Evolutionary conservation across 2,797 vertebrate species (phyloP), one percentile per base, ranked within the genome.

Genomic region (Premnoplex brunnescens): DNA sequence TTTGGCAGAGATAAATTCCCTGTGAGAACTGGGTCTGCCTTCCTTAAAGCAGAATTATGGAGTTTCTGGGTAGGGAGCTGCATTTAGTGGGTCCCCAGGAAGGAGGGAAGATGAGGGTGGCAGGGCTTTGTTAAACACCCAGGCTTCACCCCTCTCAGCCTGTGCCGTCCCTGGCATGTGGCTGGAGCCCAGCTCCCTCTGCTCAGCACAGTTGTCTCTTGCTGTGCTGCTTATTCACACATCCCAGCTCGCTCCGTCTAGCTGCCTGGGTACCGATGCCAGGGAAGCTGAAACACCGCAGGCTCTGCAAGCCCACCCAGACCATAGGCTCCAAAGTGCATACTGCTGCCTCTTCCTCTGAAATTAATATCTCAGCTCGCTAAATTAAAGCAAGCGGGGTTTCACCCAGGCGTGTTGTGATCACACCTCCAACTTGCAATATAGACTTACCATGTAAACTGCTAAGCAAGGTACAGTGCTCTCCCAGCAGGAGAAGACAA

Each of bases 341-440:
- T 20, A 10, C 32, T 78, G 88, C 91, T 91, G 85, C 90, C 88
- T 95, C 63, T 85, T 73, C 88, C 83, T 94, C 89, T 55, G 20
- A 94, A 96, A 97, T 96, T 96, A 96, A 96, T 97, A 96, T 96
- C 94, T 95, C 95, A 96, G 92, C 89, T 96, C 91, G 11, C 90
- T 95, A 95, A 96, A 95, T 96, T 89, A 96, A 95, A 96, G 90
- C 84, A 87, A 93, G 88, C 56, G 30, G 81, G 95, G 96, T 95
- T 94, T 95, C 95, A 96, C 94, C 96, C 93, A 93, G 74, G 89
- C 91, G 5, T 96, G 94, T 94, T 96, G 96, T 96, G 94, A 96
- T 96, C 93, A 93, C 95, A 96, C 94, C 94, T 97, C 94, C 12
- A 28, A 94, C 93, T 97, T 95, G 95, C 92, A 96, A 79, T 92